These are phyloP conservation scores for Chloroceryle aenea DNA, from an alignment of 2,113 vertebrate species.

Conservation along the genomic window DNA sequence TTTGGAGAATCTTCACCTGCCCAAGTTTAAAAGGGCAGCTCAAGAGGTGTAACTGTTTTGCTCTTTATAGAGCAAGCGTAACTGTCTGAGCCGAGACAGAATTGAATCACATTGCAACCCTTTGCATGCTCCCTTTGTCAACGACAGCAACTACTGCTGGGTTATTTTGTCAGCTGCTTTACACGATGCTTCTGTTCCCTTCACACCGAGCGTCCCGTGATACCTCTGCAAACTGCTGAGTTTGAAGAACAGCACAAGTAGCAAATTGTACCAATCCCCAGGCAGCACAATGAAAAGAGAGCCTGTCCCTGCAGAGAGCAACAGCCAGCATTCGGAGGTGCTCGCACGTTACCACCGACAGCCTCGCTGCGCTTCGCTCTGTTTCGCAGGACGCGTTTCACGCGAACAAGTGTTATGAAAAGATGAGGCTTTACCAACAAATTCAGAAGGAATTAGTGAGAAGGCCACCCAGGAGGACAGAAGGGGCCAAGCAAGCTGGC, in stretches of 20 bases:
- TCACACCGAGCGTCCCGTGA: rapidly evolving
- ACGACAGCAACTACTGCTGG: not conserved
- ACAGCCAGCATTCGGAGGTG: not conserved
- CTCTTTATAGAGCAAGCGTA: not conserved
- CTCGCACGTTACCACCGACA: rapidly evolving
- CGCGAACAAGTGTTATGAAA: not conserved
- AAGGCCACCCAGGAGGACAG: not conserved
- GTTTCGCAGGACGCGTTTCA: not conserved
- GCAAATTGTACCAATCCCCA: not conserved
- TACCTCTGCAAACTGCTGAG: not conserved
- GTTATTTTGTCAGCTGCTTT: not conserved
- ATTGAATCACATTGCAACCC: not conserved
- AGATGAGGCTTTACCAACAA: not conserved
- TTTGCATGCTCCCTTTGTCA: no score
- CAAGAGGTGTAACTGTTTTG: not conserved
- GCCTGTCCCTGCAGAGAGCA: not conserved
- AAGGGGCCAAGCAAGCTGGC: rapidly evolving
- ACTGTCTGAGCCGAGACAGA: not conserved
- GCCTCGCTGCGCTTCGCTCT: not conserved
- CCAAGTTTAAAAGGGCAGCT: not conserved
- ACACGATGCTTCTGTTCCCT: not conserved
- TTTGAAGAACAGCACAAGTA: not conserved
- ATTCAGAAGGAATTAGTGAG: not conserved
- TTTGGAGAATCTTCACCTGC: not conserved
- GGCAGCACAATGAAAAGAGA: rapidly evolving